Evolutionary conservation across 2,113 vertebrate species (phyloP).

Genomic region (Pygoscelis antarcticus): DNA sequence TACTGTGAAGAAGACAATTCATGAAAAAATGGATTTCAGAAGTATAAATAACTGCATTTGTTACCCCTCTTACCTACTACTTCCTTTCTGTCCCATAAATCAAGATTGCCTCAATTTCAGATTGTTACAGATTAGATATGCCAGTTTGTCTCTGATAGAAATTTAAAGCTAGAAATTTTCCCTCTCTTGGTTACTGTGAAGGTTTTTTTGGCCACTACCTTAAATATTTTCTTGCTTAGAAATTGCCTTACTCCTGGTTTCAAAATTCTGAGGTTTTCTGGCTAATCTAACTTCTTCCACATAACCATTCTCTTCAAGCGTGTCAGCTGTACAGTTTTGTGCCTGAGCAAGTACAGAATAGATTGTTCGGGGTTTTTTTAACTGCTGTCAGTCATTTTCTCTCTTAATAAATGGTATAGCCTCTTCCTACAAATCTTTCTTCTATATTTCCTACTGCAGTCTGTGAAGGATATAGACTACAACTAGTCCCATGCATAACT

Average conservation of each 20-base stretch:
- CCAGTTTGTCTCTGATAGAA: not conserved
- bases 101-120: not conserved
- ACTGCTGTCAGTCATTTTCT: not conserved
- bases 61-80: not conserved
- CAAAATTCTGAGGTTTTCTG: not conserved
- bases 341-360: not conserved
- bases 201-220: rapidly evolving
- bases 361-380: rapidly evolving
- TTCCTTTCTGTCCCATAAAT: not conserved
- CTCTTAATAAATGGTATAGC: not conserved
- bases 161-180: not conserved
- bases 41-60: not conserved
- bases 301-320: not conserved
- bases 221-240: not conserved
- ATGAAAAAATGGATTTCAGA: slow-evolving; percentile 7
- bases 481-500: not conserved
- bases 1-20: not conserved
- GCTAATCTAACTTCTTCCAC: not conserved
- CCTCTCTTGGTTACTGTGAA: not conserved
- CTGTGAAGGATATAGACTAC: not conserved
- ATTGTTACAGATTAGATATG: not conserved
- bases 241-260: not conserved
- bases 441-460: not conserved
- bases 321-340: not conserved
- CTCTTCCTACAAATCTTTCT: not conserved